A percentile compares a stretch with the other conserved stretches of the same genome.
Evolutionary conservation across 2,797 vertebrate species (phyloP).

Genomic region (Amazonetta brasiliensis): DNA sequence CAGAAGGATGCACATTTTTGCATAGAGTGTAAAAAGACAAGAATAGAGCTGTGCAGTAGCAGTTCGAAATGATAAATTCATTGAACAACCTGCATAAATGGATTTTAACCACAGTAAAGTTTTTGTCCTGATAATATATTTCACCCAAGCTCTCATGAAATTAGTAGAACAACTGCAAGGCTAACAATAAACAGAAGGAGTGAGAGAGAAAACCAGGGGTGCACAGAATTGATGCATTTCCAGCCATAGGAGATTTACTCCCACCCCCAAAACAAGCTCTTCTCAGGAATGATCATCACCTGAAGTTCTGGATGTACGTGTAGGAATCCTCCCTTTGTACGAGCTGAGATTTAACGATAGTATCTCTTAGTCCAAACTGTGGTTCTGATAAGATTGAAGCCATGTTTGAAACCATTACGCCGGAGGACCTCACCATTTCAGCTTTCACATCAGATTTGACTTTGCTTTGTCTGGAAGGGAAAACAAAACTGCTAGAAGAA

Average conservation of each 20-base stretch:
- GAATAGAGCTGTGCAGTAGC: not conserved
- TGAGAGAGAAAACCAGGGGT: not conserved
- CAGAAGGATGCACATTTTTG: not conserved
- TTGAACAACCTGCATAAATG: not conserved
- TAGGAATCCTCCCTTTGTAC: constrained; percentile 89
- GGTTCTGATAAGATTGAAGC: constrained; percentile 87
- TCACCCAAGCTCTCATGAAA: not conserved
- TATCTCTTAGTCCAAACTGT: constrained; percentile 90
- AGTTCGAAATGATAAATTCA: not conserved
- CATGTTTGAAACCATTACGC: constrained; percentile 83
- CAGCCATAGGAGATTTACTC: not conserved
- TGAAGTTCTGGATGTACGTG: constrained; percentile 88
- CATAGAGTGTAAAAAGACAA: not conserved
- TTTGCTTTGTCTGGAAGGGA: constrained; percentile 79
- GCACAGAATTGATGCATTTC: not conserved
- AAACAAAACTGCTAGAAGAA: not conserved
- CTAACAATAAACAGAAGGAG: not conserved
- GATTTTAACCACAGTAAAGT: not conserved
- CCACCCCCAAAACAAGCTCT: not conserved
- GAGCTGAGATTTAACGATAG: constrained; percentile 90
- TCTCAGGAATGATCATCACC: constrained; percentile 73
- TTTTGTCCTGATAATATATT: not conserved
- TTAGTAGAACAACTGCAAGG: not conserved
- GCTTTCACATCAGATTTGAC: constrained; percentile 80
- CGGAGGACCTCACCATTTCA: constrained; percentile 86